Conservation (phyloP, 2,113 vertebrate species). For the Entomyzon cyanotis region DNA sequence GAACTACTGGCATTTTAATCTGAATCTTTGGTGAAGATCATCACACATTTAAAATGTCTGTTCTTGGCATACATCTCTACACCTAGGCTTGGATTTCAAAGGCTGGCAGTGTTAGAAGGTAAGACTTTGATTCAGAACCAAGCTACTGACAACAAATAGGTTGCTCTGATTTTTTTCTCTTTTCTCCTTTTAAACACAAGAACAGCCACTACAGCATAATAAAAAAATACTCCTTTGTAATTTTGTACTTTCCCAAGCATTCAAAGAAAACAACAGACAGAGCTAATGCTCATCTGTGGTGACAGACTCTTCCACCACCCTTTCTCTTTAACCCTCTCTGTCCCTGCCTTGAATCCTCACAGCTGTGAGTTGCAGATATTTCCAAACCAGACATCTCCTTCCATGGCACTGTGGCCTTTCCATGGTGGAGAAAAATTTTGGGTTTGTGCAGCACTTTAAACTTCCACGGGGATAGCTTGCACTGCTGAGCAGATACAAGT, state of each 20-base stretch:
- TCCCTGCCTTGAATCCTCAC: neutral
- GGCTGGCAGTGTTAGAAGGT: neutral
- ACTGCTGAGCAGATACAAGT: rapidly evolving
- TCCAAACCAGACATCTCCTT: neutral
- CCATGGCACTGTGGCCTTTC: neutral
- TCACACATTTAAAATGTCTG: neutral
- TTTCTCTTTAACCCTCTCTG: neutral
- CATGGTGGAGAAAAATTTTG: neutral
- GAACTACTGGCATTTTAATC: neutral
- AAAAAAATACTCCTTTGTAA: neutral
- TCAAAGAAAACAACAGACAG: neutral
- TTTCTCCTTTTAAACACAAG: neutral
- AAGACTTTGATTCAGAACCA: neutral
- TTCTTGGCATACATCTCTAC: neutral
- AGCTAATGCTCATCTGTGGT: neutral
- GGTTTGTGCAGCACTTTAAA: neutral
- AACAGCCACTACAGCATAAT: neutral
- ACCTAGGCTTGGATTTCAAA: slow-evolving; percentile 27
- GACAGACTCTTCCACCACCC: neutral
- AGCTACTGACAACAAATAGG: neutral
- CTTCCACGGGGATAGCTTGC: neutral
- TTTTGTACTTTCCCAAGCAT: neutral
- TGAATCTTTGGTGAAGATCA: neutral
- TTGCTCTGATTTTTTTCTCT: neutral
- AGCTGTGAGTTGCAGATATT: rapidly evolving